Base-by-base conservation (phyloP, 1,140 invertebrate genomes). In the Caenorhabditis latens region DNA sequence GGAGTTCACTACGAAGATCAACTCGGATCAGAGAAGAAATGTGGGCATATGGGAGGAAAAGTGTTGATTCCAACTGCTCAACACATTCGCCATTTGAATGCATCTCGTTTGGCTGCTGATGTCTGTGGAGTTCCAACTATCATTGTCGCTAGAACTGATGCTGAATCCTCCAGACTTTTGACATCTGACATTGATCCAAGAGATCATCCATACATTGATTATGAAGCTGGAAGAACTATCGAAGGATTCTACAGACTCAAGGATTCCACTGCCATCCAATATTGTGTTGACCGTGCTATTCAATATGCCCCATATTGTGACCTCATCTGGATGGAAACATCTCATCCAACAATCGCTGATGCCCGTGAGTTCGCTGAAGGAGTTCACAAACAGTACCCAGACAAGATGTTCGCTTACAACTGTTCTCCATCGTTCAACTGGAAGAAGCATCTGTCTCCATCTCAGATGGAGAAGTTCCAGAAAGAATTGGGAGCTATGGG, bases 251-350 rank as follows among this genome's bases (percentile, higher is more conserved):
- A 88, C 88, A 83, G 88, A 65, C 87, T 92, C 11, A 89, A 91
- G 61, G 92, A 92, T 46, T 88, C 86, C 14, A 92, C 89, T 58
- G 92, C 91, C 21, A 67, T 92, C 13, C 87, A 93, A 55, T 90
- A 93, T 24, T 92, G 92, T 42, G 90, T 93, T 50, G 89, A 89
- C 21, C 90, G 93, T 55, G 93, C 91, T 19, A 90, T 93, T 21
- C 87, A 88, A 24, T 93, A 93, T 85, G 93, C 93, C 48, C 93
- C 93, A 16, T 93, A 92, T 84, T 91, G 87, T 87, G 93, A 93
- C 89, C 88, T 93, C 32, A 88, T 93, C n/a, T 93, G 93, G 93
- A 93, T 93, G 90, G 93, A 93, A 86, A 93, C 93, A 9, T 93
- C 90, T 42, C 88, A 91, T 84, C 91, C 93, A 24, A 87, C 91